phyloP scores from a whole-genome alignment of 2,888 invertebrate species.

The Cancer borealis region DNA sequence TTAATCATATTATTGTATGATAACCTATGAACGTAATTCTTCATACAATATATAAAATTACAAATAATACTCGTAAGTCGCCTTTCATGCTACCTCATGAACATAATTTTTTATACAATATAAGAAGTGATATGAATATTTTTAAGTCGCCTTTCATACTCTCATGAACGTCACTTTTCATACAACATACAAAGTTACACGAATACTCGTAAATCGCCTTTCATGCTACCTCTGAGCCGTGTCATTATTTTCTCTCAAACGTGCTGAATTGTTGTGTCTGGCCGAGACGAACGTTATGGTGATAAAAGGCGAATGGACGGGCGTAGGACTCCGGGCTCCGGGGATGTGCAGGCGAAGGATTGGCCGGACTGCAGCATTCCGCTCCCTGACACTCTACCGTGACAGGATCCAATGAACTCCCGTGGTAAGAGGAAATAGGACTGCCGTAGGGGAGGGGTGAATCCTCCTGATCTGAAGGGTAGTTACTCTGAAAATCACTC shows the following conservation, averaged over 20 bases:
- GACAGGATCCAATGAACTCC: background rate
- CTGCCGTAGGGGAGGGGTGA: constrained; percentile 54
- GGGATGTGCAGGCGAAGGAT: background rate
- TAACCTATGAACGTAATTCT: too few relatives aligned
- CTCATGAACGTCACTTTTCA: too few relatives aligned
- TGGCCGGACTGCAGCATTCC: background rate
- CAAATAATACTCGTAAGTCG: too few relatives aligned
- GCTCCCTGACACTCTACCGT: background rate
- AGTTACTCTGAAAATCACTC: constrained; percentile 39
- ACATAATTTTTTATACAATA: too few relatives aligned
- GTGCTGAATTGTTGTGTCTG: constrained; percentile 64
- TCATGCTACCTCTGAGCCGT: background rate
- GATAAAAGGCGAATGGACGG: constrained; percentile 60
- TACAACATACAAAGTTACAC: too few relatives aligned
- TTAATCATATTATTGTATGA: too few relatives aligned
- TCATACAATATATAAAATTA: too few relatives aligned
- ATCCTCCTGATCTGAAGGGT: background rate
- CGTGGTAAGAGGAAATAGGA: constrained; percentile 2
- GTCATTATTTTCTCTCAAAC: constrained; percentile 44
- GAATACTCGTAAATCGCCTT: background rate
- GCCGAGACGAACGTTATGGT: constrained; percentile 58
- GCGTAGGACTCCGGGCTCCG: background rate
- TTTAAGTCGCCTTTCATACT: too few relatives aligned
- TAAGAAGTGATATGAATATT: too few relatives aligned
- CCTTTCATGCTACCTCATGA: too few relatives aligned